These are phyloP conservation scores for Lysandra coridon DNA, from an alignment of 2,888 invertebrate species.

Conservation along the genomic window DNA sequence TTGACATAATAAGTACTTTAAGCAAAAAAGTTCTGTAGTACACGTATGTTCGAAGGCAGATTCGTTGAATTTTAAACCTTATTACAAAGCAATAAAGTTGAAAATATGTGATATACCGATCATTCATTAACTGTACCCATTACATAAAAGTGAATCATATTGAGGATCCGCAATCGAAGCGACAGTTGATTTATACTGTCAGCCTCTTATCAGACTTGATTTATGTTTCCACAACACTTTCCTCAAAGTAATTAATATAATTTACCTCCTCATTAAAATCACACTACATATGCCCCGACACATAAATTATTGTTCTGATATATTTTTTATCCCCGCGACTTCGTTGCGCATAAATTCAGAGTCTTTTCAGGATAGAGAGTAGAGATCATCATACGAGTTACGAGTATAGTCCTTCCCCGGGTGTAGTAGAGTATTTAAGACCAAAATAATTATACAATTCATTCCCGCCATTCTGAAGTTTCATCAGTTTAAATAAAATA, in stretches of 20 bases:
- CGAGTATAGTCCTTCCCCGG: too few species aligned
- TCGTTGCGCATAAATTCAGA: background rate
- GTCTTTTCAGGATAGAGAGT: background rate
- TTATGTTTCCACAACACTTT: constrained; percentile 65
- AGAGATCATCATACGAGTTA: background rate
- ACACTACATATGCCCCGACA: background rate
- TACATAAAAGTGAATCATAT: constrained; percentile 20
- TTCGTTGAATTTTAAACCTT: background rate
- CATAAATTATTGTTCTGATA: background rate
- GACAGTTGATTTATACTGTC: constrained; percentile 62
- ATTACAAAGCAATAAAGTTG: background rate
- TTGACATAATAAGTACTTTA: too few species aligned
- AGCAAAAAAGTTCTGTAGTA: too few species aligned
- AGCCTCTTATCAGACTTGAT: constrained; percentile 64
- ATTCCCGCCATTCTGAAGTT: background rate
- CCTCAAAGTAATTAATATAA: constrained; percentile 40
- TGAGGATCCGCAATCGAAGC: constrained; percentile 40
- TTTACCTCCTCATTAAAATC: background rate
- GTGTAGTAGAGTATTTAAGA: too few species aligned
- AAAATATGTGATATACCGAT: background rate
- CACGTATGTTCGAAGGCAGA: too few species aligned
- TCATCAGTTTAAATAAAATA: background rate
- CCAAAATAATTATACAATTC: background rate
- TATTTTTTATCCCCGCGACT: background rate
- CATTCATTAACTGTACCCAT: background rate